Conservation (phyloP, 2,797 vertebrate genomes). For the Enteromius thamalakanensis region DNA sequence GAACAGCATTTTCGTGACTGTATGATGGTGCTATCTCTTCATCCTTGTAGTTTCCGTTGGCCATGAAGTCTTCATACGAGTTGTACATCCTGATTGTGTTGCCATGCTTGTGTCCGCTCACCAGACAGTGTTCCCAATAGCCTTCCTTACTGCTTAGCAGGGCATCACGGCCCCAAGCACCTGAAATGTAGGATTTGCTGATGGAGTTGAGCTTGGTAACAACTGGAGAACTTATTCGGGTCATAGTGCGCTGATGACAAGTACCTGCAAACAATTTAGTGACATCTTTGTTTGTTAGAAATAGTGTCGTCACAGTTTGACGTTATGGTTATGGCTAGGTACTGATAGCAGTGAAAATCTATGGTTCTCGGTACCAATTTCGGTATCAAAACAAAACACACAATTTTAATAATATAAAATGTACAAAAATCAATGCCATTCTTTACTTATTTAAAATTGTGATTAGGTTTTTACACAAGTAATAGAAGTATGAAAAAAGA, state of each 20-base stretch:
- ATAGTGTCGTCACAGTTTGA: no score
- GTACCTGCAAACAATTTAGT: conserved; percentile 43
- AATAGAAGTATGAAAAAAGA: no score
- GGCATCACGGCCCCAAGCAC: conserved; percentile 76
- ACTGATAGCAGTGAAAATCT: no score
- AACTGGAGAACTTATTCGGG: conserved; percentile 68
- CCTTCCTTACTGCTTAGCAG: conserved; percentile 23
- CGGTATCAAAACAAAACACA: no score
- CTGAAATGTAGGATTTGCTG: conserved; percentile 66
- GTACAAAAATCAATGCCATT: no score
- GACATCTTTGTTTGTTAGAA: no score
- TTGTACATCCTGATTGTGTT: conserved; percentile 67
- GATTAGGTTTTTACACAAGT: no score
- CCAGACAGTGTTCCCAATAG: conserved; percentile 74
- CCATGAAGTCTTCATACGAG: conserved; percentile 71
- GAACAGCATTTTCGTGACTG: conserved; percentile 59
- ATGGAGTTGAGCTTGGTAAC: conserved; percentile 67
- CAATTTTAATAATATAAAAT: no score
- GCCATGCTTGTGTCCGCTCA: conserved; percentile 62
- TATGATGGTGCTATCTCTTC: conserved; percentile 59
- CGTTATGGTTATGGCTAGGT: no score
- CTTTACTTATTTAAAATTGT: no score
- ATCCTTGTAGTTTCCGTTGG: conserved; percentile 62
- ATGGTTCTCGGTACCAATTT: no score
- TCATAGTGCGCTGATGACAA: conserved; percentile 69